These are phyloP conservation scores for Pelusios castaneus DNA, from an alignment of 2,113 vertebrate species.

Conservation along the genomic window DNA sequence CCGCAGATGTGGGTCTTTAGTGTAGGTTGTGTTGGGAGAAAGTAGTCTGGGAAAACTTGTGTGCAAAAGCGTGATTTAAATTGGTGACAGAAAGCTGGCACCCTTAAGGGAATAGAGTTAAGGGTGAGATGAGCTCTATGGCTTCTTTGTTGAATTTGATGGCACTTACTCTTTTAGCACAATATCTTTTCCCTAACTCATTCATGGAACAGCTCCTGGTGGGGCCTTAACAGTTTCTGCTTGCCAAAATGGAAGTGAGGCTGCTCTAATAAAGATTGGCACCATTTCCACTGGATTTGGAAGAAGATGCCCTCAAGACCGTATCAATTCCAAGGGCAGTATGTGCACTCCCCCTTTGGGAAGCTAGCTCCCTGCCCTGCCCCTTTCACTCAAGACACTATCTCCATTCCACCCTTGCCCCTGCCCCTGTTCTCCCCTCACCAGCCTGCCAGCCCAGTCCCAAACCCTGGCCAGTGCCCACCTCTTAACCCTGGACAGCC, in stretches of 20 bases:
- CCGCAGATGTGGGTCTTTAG: neutral
- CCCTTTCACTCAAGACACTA: too few species aligned
- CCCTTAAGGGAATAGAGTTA: neutral
- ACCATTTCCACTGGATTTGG: constrained; percentile 50
- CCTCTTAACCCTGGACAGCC: too few species aligned
- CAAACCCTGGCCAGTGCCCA: too few species aligned
- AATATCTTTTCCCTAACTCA: constrained; percentile 41
- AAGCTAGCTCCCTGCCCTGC: too few species aligned
- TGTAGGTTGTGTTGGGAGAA: neutral
- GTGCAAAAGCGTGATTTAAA: neutral
- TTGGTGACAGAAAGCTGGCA: neutral
- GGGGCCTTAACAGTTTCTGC: constrained; percentile 36
- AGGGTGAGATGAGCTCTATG: neutral
- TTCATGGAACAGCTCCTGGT: constrained; percentile 53
- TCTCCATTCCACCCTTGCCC: too few species aligned
- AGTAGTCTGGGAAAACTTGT: neutral
- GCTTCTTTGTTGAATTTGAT: neutral
- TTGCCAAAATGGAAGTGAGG: constrained; percentile 52
- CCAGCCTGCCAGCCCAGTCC: too few species aligned
- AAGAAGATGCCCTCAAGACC: constrained; percentile 34
- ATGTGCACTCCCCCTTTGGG: too few species aligned
- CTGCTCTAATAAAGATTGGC: constrained; percentile 45
- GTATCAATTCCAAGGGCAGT: too few species aligned
- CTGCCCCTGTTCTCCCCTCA: too few species aligned
- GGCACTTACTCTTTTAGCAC: neutral